These are phyloP conservation scores for Copsychus sechellarum DNA, from an alignment of 2,113 vertebrate genomes.

Conservation along the genomic window DNA sequence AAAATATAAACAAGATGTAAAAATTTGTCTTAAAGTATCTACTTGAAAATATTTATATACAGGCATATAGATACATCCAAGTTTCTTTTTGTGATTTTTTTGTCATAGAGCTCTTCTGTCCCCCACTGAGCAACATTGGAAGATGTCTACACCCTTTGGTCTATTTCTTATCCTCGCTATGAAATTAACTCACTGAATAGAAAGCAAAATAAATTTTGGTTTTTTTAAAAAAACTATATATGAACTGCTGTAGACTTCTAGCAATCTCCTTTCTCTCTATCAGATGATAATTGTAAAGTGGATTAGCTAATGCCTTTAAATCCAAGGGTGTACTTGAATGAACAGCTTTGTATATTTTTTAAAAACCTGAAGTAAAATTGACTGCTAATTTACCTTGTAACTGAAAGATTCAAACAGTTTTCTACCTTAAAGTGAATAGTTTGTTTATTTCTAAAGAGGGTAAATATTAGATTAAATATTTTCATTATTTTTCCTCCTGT, in stretches of 20 bases:
- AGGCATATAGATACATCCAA: fast-evolving
- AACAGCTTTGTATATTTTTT: neutral
- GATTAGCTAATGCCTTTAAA: neutral
- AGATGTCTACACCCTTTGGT: neutral
- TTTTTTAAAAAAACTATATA: neutral
- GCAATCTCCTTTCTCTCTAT: neutral
- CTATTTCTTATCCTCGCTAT: neutral
- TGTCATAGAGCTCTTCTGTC: neutral
- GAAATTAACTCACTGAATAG: neutral
- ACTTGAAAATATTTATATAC: neutral
- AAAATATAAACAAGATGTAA: neutral
- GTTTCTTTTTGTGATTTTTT: neutral
- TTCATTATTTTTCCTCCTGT: neutral
- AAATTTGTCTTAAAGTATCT: neutral
- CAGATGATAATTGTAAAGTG: neutral
- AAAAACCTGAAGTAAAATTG: neutral
- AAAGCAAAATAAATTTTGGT: neutral
- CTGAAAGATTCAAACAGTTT: neutral
- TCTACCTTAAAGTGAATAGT: neutral
- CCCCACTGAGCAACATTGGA: fast-evolving
- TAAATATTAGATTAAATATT: neutral
- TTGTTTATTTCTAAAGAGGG: neutral
- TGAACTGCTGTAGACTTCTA: neutral
- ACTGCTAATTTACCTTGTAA: neutral
- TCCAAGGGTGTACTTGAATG: neutral